A percentile compares a stretch with the other conserved stretches of the same genome.
These are phyloP conservation scores for Acanthurus lineatus DNA, from an alignment of 2,797 vertebrate species.

Conservation along the genomic window DNA sequence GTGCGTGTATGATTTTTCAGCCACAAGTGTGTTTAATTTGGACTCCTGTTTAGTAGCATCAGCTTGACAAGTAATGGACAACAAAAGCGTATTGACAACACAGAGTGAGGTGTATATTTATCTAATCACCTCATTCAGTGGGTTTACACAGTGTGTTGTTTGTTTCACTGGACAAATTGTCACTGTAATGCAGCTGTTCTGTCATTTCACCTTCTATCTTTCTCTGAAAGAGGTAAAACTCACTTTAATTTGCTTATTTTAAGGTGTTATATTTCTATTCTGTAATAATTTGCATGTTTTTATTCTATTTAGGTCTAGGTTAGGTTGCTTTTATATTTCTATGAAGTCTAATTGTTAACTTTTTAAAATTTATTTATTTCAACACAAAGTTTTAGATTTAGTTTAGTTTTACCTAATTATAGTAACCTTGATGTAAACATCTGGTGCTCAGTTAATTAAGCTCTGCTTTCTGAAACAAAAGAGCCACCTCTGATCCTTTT, in stretches of 20 bases:
- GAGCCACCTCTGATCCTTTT: not conserved
- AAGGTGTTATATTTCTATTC: not conserved
- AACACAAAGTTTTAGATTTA: too few relatives aligned
- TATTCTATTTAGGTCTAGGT: too few relatives aligned
- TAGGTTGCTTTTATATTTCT: too few relatives aligned
- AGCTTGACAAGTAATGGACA: conserved; percentile 26
- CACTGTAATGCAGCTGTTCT: conserved; percentile 14
- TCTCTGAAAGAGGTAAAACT: not conserved
- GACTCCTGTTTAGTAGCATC: conserved; percentile 39
- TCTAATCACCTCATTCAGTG: conserved; percentile 27
- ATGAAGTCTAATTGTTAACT: too few relatives aligned
- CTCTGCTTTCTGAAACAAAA: not conserved
- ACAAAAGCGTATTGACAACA: conserved; percentile 13
- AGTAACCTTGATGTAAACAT: not conserved
- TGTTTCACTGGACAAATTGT: not conserved
- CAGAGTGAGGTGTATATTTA: not conserved
- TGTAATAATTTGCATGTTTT: not conserved
- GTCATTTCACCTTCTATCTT: not conserved
- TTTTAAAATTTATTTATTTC: too few relatives aligned
- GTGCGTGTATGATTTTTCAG: conserved; percentile 25
- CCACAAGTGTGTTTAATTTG: conserved; percentile 44
- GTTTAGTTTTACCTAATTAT: not conserved
- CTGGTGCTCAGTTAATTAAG: conserved; percentile 2
- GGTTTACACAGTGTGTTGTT: conserved; percentile 1
- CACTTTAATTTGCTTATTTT: not conserved